These are phyloP conservation scores for Patella ulyssiponensis DNA, from an alignment of 2,888 invertebrate genomes.

Conservation along the genomic window DNA sequence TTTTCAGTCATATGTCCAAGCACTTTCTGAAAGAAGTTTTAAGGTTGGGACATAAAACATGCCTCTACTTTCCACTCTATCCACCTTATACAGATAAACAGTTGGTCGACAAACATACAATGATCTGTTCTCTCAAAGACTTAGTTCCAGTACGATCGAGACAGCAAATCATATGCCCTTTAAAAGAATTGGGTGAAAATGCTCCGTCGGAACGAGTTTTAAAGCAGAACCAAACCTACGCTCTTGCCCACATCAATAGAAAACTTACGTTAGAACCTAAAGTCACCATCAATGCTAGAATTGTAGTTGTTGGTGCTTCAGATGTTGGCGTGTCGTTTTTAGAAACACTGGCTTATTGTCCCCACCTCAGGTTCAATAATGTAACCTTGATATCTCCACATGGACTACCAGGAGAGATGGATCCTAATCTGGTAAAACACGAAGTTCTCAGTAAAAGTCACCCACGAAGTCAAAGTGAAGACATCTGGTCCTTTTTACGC, in stretches of 20 bases:
- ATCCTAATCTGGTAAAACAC: conserved; percentile 61
- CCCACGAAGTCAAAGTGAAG: background rate
- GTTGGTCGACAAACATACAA: conserved; percentile 61
- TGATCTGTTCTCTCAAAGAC: conserved; percentile 65
- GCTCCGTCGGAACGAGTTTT: conserved; percentile 70
- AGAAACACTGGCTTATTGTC: conserved; percentile 72
- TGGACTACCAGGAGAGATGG: conserved; percentile 75
- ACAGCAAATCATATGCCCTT: conserved; percentile 69
- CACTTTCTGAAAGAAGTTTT: conserved; percentile 72
- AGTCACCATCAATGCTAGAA: conserved; percentile 71
- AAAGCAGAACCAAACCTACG: conserved; percentile 61
- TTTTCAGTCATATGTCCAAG: conserved; percentile 70
- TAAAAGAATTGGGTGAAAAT: conserved; percentile 65
- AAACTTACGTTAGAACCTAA: conserved; percentile 72
- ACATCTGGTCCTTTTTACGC: conserved; percentile 69
- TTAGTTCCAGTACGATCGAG: conserved; percentile 71
- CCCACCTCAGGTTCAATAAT: conserved; percentile 79
- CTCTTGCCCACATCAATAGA: conserved; percentile 70
- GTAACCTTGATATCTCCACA: conserved; percentile 81
- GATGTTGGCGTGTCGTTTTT: conserved; percentile 69
- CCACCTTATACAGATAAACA: conserved; percentile 59
- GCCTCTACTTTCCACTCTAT: conserved; percentile 71
- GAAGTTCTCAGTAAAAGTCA: conserved; percentile 49
- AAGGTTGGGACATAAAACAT: conserved; percentile 69
- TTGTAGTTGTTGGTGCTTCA: conserved; percentile 73